These are phyloP conservation scores for Macrosoma leucophasiata DNA, from an alignment of 2,888 invertebrate species.

Conservation along the genomic window DNA sequence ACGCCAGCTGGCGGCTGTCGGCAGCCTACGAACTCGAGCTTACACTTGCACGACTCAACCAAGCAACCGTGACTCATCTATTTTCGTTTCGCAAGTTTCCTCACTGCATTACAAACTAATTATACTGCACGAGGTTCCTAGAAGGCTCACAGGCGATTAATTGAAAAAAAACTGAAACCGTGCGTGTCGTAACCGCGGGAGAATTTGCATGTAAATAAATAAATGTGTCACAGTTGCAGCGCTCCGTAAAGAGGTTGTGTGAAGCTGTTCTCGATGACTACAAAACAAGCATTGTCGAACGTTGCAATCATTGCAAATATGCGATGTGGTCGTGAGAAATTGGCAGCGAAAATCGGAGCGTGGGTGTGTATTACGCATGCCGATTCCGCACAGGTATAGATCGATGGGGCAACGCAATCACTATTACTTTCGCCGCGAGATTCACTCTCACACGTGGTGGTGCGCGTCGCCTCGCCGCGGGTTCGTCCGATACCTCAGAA, in stretches of 20 bases:
- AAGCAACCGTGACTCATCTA: slow-evolving; percentile 55
- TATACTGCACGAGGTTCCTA: slow-evolving; percentile 1
- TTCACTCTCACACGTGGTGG: slow-evolving; percentile 35
- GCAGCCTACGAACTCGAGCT: slow-evolving; percentile 33
- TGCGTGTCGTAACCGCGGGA: slow-evolving; percentile 36
- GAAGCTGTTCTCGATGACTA: slow-evolving; percentile 45
- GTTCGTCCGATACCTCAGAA: no score
- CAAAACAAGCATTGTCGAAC: slow-evolving; percentile 47
- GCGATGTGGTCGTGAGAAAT: slow-evolving; percentile 61
- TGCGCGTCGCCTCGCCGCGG: not conserved
- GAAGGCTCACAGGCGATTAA: slow-evolving; percentile 1
- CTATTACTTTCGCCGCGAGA: slow-evolving; percentile 57
- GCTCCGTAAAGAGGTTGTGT: slow-evolving; percentile 45
- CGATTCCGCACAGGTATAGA: slow-evolving; percentile 50
- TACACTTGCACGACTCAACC: slow-evolving; percentile 30
- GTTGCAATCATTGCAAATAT: slow-evolving; percentile 44
- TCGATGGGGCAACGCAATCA: slow-evolving; percentile 55
- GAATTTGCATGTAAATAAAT: slow-evolving; percentile 49
- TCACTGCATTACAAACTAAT: slow-evolving; percentile 35
- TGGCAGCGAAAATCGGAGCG: slow-evolving; percentile 59
- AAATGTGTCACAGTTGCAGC: slow-evolving; percentile 36
- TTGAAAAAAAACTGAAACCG: slow-evolving; percentile 3
- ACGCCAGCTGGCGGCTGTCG: slow-evolving; percentile 52
- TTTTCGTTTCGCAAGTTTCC: no score
- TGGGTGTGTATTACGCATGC: slow-evolving; percentile 60